Base-by-base conservation (phyloP, 2,113 vertebrate genomes). In the Coptodon rendalli region DNA sequence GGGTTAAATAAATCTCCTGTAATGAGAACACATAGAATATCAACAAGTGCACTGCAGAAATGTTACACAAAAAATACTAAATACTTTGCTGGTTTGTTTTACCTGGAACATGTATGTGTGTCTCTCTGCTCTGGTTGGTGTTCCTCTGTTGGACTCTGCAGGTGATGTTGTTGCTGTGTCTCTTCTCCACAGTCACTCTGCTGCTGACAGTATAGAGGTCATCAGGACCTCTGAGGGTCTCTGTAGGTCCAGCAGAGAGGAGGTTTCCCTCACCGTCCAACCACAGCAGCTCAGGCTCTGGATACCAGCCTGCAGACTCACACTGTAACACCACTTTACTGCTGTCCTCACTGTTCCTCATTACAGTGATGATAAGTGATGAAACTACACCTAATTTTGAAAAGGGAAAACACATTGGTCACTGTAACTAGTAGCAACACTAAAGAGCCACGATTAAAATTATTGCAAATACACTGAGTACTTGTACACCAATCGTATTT, bases 381-480 rank as follows among this genome's bases (percentile, higher is more conserved):
- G 40, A 27, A 27, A 73, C 68, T 27, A 14, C 14, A 73, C 68
- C 68, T 73, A 73, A 48, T 73, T 45, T 2, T 1, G 14, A 29
- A 10, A 45, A 17, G 13, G 0, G 14, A 48, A 48, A 27, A 0
- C 22, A 27, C 13, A 45, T 1, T 27, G 8, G 12, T 71, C 6
- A 71, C 19, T 1, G 0, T 22, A 24, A 40, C 6, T 24, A 40
- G 12, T 43, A 43, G 12, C 13, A 61, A 10, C 7, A 27, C 5
- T 16, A 71, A 9, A 71, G 7, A 1, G n/a, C 1, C 1, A 71
- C 1, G 9, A n/a, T 8, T 43, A 9, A 24, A 71, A 0, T 14
- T 68, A 22, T 68, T 38, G 3, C 0, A 68, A 68, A 14, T 68
- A 4, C 19, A 68, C 19, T 66, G 19, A 68, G 2, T 22, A 38